Evolutionary conservation across 2,888 invertebrate species (phyloP), one percentile per base, ranked within the genome.

Genomic region (Drosophila eohydei): DNA sequence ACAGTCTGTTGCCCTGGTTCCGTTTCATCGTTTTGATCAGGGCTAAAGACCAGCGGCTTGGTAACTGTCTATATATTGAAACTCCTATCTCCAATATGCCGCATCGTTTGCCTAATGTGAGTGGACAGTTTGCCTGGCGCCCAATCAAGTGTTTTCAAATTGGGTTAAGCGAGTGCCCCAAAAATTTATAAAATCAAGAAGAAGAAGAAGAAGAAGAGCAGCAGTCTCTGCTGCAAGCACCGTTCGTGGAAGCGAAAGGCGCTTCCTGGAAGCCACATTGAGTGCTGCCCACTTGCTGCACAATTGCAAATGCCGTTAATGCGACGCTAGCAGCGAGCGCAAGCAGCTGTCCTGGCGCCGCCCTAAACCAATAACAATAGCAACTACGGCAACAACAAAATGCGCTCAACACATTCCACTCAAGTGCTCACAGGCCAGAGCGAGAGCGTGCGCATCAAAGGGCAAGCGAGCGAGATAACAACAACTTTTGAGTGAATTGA

Each of bases 121-220:
- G 69, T 71, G 77, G 84, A 86, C 88, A 83, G 75, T 76, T 89
- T 85, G 84, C 87, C 88, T 88, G 90, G 91, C 91, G 90, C 90
- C 91, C 90, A 90, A 91, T 90, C 90, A 91, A 90, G 91, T 90
- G 90, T 90, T 91, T 81, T 79, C 67, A 84, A 84, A 84, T 84
- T 84, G 89, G 84, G 88, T 83, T 88, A 85, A 71, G 66, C 70
- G 64, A 57, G 55, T 62, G 59, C 67, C 50, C 41, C 64, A 52
- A 55, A 71, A 48, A 43, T 30, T 0, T 40, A 48, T 12, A 14
- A 41, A 14, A 21, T 8, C 57, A 16, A 55, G 28, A 38, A 28
- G 36, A 36, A 58, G 48, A 38, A 38, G 16, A 36, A 55, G 21
- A 5, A 12, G 51, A 21, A 14, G 30, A 30, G 32, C 21, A 38